Base-by-base conservation (phyloP, 1,140 invertebrate genomes). In the Hyposmocoma kahamanoa region DNA sequence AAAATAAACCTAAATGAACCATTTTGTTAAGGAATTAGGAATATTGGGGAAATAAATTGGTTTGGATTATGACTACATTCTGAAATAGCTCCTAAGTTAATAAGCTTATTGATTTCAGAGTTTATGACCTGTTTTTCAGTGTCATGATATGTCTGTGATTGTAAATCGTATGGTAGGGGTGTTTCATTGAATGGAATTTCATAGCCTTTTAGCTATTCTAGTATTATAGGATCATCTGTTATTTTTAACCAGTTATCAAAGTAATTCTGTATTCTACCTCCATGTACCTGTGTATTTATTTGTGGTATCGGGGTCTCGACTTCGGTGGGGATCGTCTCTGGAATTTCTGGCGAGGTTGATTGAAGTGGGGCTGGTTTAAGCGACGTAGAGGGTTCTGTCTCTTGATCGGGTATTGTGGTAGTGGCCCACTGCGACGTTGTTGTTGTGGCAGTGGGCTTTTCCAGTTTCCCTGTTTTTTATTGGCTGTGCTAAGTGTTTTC, bases 381-480 rank as follows among this genome's bases (percentile, higher is more conserved):
- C 6, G 42, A 17, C n/a, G 28, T 5, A 18, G 42, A 10, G 13
- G 42, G 11, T 26, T 26, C 24, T 5, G 5, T 11, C 24, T 26
- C 5, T 26, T n/a, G n/a, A 26, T 6, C 24, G 24, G 11, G 24
- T 5, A 5, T 26, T 5, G 5, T 26, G 24, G 24, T 26, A 26
- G 11, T n/a, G n/a, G n/a, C n/a, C n/a, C n/a, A n/a, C n/a, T n/a
- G n/a, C n/a, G n/a, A n/a, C n/a, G n/a, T n/a, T n/a, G n/a, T n/a
- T n/a, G n/a, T n/a, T n/a, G n/a, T n/a, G n/a, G 24, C 24, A 26
- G 42, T 13, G 41, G 41, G 41, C 42, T n/a, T 26, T 43, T 43
- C 22, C 21, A 43, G 42, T 43, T 43, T 43, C 15, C 15, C 22
- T 28, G 22, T 24, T 24, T 26, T 4, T 13, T 10, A n/a, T n/a